Evolutionary conservation across 1,140 invertebrate genomes (phyloP).

Genomic region (Sitophilus oryzae): DNA sequence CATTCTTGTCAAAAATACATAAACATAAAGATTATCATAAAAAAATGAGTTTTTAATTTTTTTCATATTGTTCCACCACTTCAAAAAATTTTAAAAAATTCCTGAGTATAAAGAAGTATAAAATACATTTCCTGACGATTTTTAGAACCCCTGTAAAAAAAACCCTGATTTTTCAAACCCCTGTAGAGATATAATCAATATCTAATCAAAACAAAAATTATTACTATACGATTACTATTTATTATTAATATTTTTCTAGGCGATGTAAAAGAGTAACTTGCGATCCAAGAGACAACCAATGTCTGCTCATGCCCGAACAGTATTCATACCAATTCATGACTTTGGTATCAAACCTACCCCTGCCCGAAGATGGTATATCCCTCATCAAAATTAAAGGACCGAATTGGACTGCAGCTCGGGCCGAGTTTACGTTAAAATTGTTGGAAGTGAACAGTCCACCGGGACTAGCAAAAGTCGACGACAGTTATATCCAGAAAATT

Average conservation of each 20-base stretch:
- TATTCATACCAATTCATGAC: constrained; percentile 90
- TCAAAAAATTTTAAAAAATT: no score
- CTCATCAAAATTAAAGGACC: constrained; percentile 85
- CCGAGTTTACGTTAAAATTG: constrained; percentile 71
- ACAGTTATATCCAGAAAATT: constrained; percentile 54
- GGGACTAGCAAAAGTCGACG: constrained; percentile 54
- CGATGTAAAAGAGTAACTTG: constrained; percentile 76
- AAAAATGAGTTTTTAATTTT: no score
- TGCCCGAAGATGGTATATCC: constrained; percentile 64
- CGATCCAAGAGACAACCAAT: constrained; percentile 59
- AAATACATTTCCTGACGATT: no score
- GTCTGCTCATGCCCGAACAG: constrained; percentile 69
- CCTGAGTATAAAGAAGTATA: no score
- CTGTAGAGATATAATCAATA: background rate
- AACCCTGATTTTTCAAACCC: no score
- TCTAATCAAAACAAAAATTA: background rate
- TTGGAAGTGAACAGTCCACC: constrained; percentile 55
- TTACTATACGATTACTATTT: background rate
- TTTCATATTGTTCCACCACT: no score
- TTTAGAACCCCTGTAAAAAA: no score
- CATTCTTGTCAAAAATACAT: no score
- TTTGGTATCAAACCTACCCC: constrained; percentile 74
- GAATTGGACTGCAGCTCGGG: constrained; percentile 56
- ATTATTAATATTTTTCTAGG: constrained; percentile 50
- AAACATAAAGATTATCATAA: no score